phyloP scores from a whole-genome alignment of 2,797 vertebrate genomes.

The Periparus ater region DNA sequence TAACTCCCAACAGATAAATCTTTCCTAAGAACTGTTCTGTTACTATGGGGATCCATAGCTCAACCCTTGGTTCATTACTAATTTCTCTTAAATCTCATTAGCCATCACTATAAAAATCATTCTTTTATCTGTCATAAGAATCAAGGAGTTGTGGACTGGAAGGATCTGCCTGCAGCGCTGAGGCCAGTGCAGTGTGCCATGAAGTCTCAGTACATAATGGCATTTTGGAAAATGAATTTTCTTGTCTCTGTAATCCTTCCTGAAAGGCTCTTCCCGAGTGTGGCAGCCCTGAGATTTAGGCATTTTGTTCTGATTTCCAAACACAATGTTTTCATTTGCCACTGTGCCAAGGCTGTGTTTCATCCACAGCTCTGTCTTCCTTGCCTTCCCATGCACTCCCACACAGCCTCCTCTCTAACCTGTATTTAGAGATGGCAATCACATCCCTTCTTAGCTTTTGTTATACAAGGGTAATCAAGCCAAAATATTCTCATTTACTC shows the following conservation, averaged over 20 bases:
- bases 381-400: neutral
- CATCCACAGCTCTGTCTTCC: neutral
- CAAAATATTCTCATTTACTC: neutral
- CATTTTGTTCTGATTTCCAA: neutral
- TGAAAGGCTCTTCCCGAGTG: neutral
- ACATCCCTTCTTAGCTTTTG: neutral
- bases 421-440: neutral
- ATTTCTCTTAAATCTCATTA: slow-evolving; percentile 24
- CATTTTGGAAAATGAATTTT: neutral
- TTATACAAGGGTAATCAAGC: neutral
- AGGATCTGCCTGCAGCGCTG: neutral
- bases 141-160: neutral
- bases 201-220: neutral
- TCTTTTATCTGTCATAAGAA: neutral
- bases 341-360: neutral
- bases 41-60: neutral
- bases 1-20: neutral
- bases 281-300: neutral
- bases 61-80: neutral
- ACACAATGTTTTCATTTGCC: neutral
- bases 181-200: neutral
- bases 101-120: neutral
- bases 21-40: neutral
- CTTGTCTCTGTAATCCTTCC: neutral
- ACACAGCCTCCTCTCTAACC: neutral